Evolutionary conservation across 2,113 vertebrate genomes (phyloP).

Genomic region (Heterotilapia buettikoferi): DNA sequence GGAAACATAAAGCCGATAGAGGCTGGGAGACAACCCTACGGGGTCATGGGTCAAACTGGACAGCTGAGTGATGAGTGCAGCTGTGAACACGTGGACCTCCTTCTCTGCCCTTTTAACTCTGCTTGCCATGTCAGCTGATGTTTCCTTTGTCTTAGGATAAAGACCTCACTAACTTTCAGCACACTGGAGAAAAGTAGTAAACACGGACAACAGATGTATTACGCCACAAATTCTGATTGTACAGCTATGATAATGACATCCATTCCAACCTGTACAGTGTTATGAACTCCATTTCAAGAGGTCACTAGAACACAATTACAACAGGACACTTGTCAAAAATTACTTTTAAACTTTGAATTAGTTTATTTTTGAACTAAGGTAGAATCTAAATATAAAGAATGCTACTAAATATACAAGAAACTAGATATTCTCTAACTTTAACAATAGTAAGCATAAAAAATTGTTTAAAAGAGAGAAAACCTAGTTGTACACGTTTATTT

Average conservation of each 20-base stretch:
- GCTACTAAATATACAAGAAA: not conserved
- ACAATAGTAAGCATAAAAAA: not conserved
- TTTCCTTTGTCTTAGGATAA: conserved; percentile 57
- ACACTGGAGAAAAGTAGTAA: conserved; percentile 44
- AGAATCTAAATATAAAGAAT: not conserved
- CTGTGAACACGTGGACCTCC: conserved; percentile 59
- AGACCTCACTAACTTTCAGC: conserved; percentile 49
- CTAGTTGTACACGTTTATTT: not conserved
- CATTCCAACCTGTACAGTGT: not conserved
- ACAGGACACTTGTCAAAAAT: not conserved
- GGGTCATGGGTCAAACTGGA: conserved; percentile 66
- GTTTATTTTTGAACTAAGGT: not conserved
- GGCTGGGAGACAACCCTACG: conserved; percentile 45
- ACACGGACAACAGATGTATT: conserved; percentile 51
- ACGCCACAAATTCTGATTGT: conserved; percentile 8
- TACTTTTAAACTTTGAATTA: not conserved
- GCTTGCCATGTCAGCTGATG: conserved; percentile 59
- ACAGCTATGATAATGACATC: not conserved
- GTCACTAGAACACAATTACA: not conserved
- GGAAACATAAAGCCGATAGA: conserved; percentile 67
- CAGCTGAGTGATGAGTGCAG: conserved; percentile 73
- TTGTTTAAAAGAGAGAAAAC: not conserved
- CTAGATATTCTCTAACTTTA: not conserved
- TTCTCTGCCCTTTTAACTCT: conserved; percentile 16
- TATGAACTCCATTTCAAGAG: not conserved